Conservation (phyloP, 2,113 vertebrate genomes). For the Phoenicopterus ruber region DNA sequence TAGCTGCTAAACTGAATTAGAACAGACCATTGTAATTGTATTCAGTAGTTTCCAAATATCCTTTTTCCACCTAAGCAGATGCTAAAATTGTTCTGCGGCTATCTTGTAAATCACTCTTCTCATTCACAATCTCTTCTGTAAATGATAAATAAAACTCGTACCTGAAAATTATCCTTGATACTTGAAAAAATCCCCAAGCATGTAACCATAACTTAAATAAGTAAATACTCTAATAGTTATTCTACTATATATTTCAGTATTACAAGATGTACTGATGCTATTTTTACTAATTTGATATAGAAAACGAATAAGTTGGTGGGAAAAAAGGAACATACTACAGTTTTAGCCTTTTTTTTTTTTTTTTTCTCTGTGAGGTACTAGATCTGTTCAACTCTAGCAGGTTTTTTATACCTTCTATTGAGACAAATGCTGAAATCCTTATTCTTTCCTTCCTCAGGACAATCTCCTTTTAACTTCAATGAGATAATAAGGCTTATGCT, state of each 20-base stretch:
- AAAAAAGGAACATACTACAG: background rate
- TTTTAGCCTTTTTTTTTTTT: too few relatives aligned
- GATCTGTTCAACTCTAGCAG: background rate
- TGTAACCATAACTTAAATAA: background rate
- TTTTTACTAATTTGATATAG: background rate
- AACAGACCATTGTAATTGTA: background rate
- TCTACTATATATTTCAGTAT: background rate
- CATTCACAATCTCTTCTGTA: background rate
- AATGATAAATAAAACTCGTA: background rate
- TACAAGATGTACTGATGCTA: background rate
- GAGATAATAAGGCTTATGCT: background rate
- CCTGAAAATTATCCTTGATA: background rate
- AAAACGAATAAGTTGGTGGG: background rate
- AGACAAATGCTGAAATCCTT: background rate
- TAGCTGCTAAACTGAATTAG: background rate
- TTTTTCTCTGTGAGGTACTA: background rate
- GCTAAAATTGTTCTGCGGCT: background rate
- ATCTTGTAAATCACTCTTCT: background rate
- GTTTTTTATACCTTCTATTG: background rate
- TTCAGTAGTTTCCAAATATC: background rate
- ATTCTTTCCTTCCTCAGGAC: background rate
- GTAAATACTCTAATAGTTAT: background rate
- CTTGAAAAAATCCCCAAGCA: background rate
- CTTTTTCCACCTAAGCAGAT: background rate
- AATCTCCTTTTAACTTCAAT: conserved; percentile 16